These are phyloP conservation scores for Stenolophus ochropezus DNA, from an alignment of 2,888 invertebrate species.

Conservation along the genomic window DNA sequence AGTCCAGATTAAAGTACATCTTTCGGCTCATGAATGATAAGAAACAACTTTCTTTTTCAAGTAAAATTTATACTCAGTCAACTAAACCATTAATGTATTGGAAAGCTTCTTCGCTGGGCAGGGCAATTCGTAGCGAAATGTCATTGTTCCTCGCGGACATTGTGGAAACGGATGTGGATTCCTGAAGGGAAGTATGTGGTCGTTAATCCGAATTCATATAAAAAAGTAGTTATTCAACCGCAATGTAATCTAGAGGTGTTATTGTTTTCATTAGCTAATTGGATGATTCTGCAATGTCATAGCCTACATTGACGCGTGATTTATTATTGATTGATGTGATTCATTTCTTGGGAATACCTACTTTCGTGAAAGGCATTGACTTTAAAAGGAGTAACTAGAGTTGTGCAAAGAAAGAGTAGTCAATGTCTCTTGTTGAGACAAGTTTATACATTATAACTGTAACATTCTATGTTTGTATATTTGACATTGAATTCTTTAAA, in stretches of 20 bases:
- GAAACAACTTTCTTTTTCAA: constrained; percentile 39
- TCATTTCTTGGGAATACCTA: background rate
- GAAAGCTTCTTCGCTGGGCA: constrained; percentile 12
- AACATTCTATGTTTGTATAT: no score
- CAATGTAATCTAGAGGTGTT: constrained; percentile 10
- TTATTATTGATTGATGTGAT: background rate
- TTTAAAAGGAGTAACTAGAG: no score
- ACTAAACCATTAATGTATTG: background rate
- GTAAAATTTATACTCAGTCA: constrained; percentile 16
- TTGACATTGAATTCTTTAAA: no score
- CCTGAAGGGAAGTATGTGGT: constrained; percentile 5
- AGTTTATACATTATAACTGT: no score
- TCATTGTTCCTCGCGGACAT: constrained; percentile 33
- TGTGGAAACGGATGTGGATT: constrained; percentile 37
- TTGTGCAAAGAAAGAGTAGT: no score
- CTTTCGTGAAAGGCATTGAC: background rate
- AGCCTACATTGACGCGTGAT: background rate
- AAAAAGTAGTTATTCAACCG: constrained; percentile 18
- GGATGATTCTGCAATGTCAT: background rate
- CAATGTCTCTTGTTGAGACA: no score
- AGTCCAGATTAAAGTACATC: constrained; percentile 13
- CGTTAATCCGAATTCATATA: background rate
- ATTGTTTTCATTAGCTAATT: background rate
- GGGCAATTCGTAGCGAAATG: constrained; percentile 11
- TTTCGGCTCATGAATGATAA: constrained; percentile 13